Evolutionary conservation across 2,888 invertebrate species (phyloP).

Genomic region (Aporophyla lueneburgensis): DNA sequence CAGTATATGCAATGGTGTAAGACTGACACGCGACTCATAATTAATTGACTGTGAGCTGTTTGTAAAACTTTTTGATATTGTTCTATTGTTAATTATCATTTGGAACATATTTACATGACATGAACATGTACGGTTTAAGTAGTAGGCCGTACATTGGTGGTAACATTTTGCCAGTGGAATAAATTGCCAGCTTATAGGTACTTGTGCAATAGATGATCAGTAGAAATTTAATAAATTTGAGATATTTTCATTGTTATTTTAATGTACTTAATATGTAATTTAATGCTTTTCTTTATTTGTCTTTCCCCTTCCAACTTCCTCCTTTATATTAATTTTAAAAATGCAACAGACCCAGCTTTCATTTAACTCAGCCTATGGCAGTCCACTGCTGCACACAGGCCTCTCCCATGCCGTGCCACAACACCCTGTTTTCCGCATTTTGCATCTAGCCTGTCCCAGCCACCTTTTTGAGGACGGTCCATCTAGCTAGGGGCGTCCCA

Average conservation of each 20-base stretch:
- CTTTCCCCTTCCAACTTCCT: no score
- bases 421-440: no score
- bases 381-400: no score
- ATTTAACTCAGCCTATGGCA: no score
- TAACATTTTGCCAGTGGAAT: neutral
- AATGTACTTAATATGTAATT: neutral
- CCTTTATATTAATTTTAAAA: no score
- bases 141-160: neutral
- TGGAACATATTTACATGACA: neutral
- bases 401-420: no score
- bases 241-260: neutral
- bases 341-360: no score
- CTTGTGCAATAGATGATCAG: neutral
- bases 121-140: neutral
- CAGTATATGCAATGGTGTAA: conserved; percentile 76
- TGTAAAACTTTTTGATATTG: conserved; percentile 35
- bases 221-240: neutral
- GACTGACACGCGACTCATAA: conserved; percentile 73
- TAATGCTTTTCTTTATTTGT: neutral
- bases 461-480: no score
- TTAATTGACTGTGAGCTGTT: conserved; percentile 36
- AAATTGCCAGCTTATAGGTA: neutral
- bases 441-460: no score
- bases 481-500: no score
- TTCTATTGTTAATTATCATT: conserved; percentile 42